These are phyloP conservation scores for Micromys minutus DNA, from an alignment of 2,113 vertebrate species.

Conservation along the genomic window DNA sequence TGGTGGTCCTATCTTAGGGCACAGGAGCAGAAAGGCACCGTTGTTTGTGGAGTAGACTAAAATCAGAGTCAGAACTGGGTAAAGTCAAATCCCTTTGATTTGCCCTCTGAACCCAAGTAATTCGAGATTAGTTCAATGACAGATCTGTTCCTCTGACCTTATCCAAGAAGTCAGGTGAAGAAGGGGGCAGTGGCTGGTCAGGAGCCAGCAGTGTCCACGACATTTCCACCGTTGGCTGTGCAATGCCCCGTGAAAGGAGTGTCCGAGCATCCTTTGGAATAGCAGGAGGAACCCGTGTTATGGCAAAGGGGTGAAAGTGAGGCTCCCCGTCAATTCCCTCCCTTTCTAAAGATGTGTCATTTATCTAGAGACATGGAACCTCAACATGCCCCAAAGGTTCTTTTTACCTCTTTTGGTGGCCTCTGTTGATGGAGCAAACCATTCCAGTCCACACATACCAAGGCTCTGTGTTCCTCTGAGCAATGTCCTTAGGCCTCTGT, in stretches of 20 bases:
- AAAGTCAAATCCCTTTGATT: not conserved
- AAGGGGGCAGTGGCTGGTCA: accelerated
- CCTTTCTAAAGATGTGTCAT: not conserved
- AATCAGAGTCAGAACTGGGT: not conserved
- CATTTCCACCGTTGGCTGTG: not conserved
- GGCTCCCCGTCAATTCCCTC: not conserved
- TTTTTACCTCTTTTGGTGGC: too few species aligned
- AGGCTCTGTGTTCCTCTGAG: not conserved
- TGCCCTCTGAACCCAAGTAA: not conserved
- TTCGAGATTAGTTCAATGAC: not conserved
- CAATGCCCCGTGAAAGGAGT: accelerated
- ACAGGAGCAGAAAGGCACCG: not conserved
- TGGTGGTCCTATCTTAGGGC: not conserved
- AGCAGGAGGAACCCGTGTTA: accelerated
- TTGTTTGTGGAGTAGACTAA: slow-evolving; percentile 25
- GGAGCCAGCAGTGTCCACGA: accelerated
- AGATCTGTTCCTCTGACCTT: not conserved
- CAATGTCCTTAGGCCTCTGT: not conserved
- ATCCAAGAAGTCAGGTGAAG: not conserved
- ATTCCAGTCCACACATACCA: not conserved
- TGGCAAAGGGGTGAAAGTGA: not conserved
- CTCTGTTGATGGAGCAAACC: not conserved
- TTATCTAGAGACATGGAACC: not conserved
- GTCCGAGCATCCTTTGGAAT: not conserved
- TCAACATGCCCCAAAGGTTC: not conserved